Evolutionary conservation across 2,113 vertebrate genomes (phyloP).

Genomic region (Cranoglanis bouderius): DNA sequence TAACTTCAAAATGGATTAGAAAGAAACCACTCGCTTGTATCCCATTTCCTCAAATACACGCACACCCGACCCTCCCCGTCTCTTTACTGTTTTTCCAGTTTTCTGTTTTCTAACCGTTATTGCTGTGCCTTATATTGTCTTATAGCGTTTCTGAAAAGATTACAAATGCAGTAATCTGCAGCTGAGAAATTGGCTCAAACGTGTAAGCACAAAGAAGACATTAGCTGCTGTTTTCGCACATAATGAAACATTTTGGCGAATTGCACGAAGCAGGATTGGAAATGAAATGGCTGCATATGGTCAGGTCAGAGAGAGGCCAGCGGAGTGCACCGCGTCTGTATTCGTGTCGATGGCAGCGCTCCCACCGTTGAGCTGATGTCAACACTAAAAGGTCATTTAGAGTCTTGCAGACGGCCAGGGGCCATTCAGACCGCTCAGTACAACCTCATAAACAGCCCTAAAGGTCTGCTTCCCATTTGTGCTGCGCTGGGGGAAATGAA

Average conservation of each 20-base stretch:
- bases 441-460: conserved; percentile 49
- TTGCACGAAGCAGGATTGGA: background rate
- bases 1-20: conserved; percentile 17
- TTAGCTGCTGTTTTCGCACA: background rate
- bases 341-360: conserved; percentile 29
- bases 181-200: background rate
- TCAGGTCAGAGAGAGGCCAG: conserved; percentile 44
- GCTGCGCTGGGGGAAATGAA: conserved; percentile 34
- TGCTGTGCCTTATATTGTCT: background rate
- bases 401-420: conserved; percentile 44
- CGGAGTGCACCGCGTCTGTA: background rate
- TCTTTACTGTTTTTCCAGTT: background rate
- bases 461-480: conserved; percentile 45
- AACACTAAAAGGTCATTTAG: conserved; percentile 54
- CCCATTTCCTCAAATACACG: background rate
- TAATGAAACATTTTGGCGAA: conserved; percentile 9
- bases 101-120: background rate
- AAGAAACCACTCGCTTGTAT: background rate
- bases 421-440: conserved; percentile 41
- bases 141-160: background rate
- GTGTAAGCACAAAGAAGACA: background rate
- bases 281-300: conserved; percentile 11
- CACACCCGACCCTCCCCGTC: background rate
- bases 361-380: conserved; percentile 36
- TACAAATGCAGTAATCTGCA: background rate